phyloP scores from a whole-genome alignment of 1,140 invertebrate species.

The Bicyclus anynana region DNA sequence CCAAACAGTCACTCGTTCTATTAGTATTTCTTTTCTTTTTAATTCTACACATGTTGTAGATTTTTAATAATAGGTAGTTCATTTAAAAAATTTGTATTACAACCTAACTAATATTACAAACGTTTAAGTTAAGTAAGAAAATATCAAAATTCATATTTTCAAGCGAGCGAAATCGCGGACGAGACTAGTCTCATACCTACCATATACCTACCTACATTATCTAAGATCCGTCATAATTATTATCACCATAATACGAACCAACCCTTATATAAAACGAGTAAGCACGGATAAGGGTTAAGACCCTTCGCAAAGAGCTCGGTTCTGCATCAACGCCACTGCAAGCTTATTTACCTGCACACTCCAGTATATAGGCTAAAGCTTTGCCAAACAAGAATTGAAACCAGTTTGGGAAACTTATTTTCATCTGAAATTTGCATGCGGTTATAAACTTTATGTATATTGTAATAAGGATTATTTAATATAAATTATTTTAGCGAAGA shows the following conservation, averaged over 20 bases:
- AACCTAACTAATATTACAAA: too few species aligned
- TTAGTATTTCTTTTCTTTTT: too few species aligned
- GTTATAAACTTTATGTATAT: conserved; percentile 14
- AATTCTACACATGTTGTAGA: too few species aligned
- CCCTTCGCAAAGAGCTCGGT: conserved; percentile 52
- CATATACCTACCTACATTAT: background rate
- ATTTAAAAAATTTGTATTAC: too few species aligned
- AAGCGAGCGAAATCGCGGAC: too few species aligned
- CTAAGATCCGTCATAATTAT: too few species aligned
- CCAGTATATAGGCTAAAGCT: conserved; percentile 18
- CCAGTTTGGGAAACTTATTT: conserved; percentile 1
- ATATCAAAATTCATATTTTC: too few species aligned
- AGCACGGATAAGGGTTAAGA: conserved; percentile 40
- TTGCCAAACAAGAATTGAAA: background rate
- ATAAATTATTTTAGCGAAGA: conserved; percentile 1
- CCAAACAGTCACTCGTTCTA: too few species aligned
- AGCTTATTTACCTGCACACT: conserved; percentile 33
- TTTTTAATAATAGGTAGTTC: too few species aligned
- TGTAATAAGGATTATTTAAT: conserved; percentile 5
- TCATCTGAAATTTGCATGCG: background rate
- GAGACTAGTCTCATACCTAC: too few species aligned
- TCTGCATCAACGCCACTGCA: conserved; percentile 46
- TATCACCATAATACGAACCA: conserved; percentile 1
- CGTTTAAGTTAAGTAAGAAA: too few species aligned
- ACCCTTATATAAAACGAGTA: conserved; percentile 11